Percentiles rank a stretch among this genome's conserved stretches.
Evolutionary conservation across 2,113 vertebrate species (phyloP).

Genomic region (Colius striatus): DNA sequence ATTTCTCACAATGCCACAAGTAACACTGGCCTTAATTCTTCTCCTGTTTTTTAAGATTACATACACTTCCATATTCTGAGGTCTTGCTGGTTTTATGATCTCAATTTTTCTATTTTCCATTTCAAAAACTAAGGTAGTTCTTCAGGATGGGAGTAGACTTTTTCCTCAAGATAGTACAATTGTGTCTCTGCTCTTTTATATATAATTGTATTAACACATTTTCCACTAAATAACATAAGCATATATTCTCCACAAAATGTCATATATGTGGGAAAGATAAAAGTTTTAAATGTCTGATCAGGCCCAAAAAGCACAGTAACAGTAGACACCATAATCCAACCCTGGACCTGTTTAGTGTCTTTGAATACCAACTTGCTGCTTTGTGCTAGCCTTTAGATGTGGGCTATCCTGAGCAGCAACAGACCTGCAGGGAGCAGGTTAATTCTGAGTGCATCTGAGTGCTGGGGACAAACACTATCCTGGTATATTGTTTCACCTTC

Average conservation of each 20-base stretch:
- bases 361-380: neutral
- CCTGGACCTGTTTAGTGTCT: neutral
- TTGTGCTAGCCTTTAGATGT: neutral
- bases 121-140: neutral
- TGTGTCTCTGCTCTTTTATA: neutral
- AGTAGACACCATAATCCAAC: rapidly evolving
- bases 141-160: neutral
- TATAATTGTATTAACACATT: neutral
- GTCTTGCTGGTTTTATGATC: neutral
- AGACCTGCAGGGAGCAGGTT: neutral
- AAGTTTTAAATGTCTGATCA: neutral
- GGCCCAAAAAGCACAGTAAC: neutral
- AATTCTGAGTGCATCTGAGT: neutral
- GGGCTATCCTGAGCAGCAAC: neutral
- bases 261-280: neutral
- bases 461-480: neutral
- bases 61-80: neutral
- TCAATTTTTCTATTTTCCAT: neutral
- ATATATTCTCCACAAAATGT: neutral
- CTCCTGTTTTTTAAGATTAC: neutral
- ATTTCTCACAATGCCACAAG: neutral
- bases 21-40: neutral
- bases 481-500: neutral
- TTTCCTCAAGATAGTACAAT: neutral
- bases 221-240: neutral